Evolutionary conservation across 2,888 invertebrate species (phyloP), one percentile per base, ranked within the genome.

Genomic region (Petrolisthes cinctipes): DNA sequence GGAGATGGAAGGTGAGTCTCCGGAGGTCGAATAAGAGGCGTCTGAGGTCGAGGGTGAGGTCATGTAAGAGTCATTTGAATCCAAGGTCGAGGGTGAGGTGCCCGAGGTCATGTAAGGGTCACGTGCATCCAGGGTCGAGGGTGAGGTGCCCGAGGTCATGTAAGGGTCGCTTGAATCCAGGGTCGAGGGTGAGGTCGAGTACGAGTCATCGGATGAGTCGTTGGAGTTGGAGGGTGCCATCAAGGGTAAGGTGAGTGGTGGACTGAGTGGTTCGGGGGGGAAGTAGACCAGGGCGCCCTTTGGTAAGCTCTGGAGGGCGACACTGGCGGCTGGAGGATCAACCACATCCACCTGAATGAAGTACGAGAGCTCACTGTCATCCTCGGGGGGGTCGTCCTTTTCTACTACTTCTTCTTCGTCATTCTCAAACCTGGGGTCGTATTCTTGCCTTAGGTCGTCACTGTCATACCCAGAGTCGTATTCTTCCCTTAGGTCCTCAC

Each of bases 351-450:
- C 71, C 20, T 71, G 71, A 20, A 71, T 71, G 20, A 71, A 71
- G 71, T 71, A 71, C n/a, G 71, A 71, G 20, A 71, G 71, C n/a
- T 71, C 71, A 20, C 71, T 71, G 71, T 71, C 71, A 3, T 71
- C 20, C 37, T 37, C 37, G 37, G 2, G 37, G 37, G 37, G 37
- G 37, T 37, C 2, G 37, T 37, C 66, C 4, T 17, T 3, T 9
- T 17, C 66, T 61, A 61, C 66, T 17, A 14, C 3, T 2, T 61
- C 66, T 61, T 61, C 66, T 17, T 61, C 66, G 9, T 17, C 2
- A 4, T 61, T 37, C 37, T 37, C 37, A 37, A 37, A 37, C 37
- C 37, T 2, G 2, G 37, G 37, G 37, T 37, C 37, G 37, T 37
- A 37, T 1, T 37, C 2, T 37, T 37, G 1, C 2, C 37, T 37